Evolutionary conservation across 2,797 vertebrate genomes (phyloP), one percentile per base, ranked within the genome.

Genomic region (Periophthalmus magnuspinnatus): DNA sequence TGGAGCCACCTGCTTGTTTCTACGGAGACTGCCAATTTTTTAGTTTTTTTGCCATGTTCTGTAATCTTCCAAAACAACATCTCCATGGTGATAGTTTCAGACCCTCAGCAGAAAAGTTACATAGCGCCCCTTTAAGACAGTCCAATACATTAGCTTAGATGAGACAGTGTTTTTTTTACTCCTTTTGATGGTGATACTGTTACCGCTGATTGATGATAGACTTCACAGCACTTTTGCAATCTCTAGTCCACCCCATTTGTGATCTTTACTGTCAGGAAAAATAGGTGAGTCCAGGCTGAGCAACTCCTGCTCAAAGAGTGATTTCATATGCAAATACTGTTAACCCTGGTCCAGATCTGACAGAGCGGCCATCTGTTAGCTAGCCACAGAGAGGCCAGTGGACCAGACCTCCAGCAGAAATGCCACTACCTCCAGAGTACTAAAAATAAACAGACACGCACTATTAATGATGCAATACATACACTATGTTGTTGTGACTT

Each of bases 311-410:
- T 76, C 75, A 24, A 74, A 80, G 78, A 80, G 65, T 73, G 83
- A 84, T 86, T 87, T 86, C 71, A 85, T 84, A 89, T 90, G 88
- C 86, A 90, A 91, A 91, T 91, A 81, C 65, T 55, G 69, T 79
- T 88, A 85, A 91, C 85, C 89, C 65, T 64, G 75, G 80, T 76
- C 81, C 82, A 82, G 76, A 67, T 84, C 84, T 84, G 77, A 87
- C 84, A 75, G 84, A 81, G 86, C 17, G 38, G 69, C 88, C 90
- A 91, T 93, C 90, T 92, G 90, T 85, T 88, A 74, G 77, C 72
- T 69, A 81, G 73, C 71, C 77, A 56, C 80, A 69, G 73, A 73
- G 58, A 73, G 58, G 76, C 81, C 81, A 81, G 71, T 61, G 69
- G 67, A 80, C 21, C 36, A 80, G 81, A 81, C 79, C 81, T 76